phyloP scores from a whole-genome alignment of 2,113 vertebrate species.

The Nothocercus julius region DNA sequence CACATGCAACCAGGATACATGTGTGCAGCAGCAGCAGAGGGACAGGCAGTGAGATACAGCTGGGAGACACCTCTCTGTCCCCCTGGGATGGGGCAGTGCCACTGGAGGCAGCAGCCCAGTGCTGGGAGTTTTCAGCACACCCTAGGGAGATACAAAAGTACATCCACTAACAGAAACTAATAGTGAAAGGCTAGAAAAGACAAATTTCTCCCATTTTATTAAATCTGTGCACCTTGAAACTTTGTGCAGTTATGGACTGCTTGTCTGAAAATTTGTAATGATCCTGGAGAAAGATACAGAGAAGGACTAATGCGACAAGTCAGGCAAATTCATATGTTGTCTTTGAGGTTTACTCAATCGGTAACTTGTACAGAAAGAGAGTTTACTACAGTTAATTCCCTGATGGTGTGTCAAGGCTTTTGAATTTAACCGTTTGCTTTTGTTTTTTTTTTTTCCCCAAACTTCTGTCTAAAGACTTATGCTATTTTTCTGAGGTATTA shows the following conservation, averaged over 20 bases:
- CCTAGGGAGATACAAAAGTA: background rate
- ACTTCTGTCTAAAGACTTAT: background rate
- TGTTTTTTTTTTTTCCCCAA: background rate
- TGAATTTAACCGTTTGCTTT: background rate
- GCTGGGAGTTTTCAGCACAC: background rate
- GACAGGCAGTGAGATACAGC: background rate
- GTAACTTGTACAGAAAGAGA: background rate
- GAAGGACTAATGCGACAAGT: background rate
- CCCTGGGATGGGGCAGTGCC: background rate
- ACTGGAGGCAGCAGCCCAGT: background rate
- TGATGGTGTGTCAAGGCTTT: background rate
- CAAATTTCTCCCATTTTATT: background rate
- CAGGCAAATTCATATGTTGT: accelerated
- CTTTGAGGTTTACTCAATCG: background rate
- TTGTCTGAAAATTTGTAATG: background rate
- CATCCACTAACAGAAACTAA: background rate
- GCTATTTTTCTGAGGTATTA: background rate
- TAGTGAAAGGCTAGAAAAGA: background rate
- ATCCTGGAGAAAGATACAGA: background rate
- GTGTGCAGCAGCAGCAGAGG: background rate
- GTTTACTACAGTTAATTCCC: background rate
- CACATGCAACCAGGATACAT: too few relatives aligned
- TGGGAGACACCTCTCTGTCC: background rate
- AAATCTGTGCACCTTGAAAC: background rate
- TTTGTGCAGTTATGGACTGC: background rate